phyloP scores from a whole-genome alignment of 2,797 vertebrate genomes.

The Cheirogaleus major region DNA sequence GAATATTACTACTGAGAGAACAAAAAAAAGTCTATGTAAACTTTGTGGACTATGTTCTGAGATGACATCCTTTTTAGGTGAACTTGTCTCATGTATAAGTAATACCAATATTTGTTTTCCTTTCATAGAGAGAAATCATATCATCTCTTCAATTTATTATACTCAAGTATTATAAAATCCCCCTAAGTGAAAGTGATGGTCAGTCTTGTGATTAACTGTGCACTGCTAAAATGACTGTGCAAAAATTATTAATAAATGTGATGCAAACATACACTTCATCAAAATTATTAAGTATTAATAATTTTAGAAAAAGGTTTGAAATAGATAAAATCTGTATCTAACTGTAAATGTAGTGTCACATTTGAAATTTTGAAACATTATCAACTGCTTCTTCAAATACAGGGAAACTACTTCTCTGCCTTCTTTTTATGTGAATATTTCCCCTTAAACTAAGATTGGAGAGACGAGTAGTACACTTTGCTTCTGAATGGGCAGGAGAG shows the following conservation, averaged over 20 bases:
- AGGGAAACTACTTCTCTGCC: background rate
- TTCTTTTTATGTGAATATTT: background rate
- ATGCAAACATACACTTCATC: background rate
- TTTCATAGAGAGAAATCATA: background rate
- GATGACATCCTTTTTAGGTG: background rate
- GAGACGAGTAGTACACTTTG: background rate
- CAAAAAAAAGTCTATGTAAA: background rate
- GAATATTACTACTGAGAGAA: background rate
- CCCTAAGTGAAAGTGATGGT: background rate
- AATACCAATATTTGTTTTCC: background rate
- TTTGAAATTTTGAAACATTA: background rate
- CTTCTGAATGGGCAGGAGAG: background rate
- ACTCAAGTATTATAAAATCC: background rate
- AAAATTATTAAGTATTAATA: background rate
- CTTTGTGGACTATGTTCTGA: background rate
- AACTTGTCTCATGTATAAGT: background rate
- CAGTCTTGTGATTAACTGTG: background rate
- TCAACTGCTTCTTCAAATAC: background rate
- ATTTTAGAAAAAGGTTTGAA: conserved; percentile 21
- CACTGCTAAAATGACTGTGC: background rate
- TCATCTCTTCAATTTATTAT: background rate
- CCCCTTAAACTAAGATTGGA: background rate
- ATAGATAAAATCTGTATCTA: background rate
- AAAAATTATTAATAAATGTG: background rate
- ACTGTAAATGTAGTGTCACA: background rate